Evolutionary conservation across 2,113 vertebrate species (phyloP).

Genomic region (Diphyllodes magnificus): DNA sequence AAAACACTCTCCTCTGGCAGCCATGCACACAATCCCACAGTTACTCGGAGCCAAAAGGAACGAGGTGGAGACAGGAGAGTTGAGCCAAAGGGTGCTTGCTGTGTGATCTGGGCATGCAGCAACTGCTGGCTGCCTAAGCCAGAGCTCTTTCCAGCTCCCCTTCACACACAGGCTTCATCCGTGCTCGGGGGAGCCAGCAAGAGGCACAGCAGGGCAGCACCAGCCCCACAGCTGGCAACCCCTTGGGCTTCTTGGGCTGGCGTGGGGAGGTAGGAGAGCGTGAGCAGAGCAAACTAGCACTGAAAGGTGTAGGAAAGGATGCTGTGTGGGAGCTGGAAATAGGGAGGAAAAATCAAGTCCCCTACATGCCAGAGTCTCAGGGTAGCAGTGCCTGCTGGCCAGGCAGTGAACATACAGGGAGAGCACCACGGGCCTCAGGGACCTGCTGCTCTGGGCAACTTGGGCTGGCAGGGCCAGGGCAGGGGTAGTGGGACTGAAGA

Average conservation of each 20-base stretch:
- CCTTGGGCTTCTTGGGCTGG: background rate
- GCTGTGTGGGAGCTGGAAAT: background rate
- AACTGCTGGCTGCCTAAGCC: background rate
- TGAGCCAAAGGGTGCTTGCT: background rate
- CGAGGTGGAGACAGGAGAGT: background rate
- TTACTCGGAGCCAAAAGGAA: background rate
- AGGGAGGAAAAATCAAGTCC: background rate
- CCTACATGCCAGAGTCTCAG: rapidly evolving
- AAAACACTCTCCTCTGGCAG: background rate
- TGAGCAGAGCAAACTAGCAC: background rate
- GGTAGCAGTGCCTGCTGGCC: background rate
- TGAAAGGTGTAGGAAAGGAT: background rate
- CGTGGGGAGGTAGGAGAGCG: rapidly evolving
- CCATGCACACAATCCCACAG: background rate
- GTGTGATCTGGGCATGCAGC: background rate
- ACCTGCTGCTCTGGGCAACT: background rate
- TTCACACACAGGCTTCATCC: background rate
- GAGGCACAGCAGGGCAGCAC: background rate
- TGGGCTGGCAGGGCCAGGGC: background rate
- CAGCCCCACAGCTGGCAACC: background rate
- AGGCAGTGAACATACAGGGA: rapidly evolving
- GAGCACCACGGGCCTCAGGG: background rate
- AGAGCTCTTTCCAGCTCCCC: background rate
- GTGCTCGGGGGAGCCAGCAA: background rate
- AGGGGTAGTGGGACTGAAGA: background rate